phyloP scores from a whole-genome alignment of 2,113 vertebrate species.

The Seriola quinqueradiata region DNA sequence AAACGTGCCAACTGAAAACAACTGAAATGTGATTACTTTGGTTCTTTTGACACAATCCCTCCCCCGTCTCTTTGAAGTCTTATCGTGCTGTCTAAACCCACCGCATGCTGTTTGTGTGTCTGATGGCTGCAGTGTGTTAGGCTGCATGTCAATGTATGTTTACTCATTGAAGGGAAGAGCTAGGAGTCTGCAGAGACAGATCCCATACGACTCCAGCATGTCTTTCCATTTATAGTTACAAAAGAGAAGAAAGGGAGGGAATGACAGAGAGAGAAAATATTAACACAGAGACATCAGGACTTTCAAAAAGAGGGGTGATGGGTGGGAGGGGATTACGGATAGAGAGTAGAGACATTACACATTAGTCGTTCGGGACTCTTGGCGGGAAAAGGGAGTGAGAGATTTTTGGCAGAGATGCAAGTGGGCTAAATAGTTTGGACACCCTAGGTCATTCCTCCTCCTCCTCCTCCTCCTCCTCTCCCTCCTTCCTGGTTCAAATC shows the following conservation, averaged over 20 bases:
- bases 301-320: slow-evolving; percentile 20
- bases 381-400: slow-evolving; percentile 58
- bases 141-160: slow-evolving; percentile 24
- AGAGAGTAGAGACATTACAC: slow-evolving; percentile 52
- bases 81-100: slow-evolving; percentile 18
- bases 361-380: slow-evolving; percentile 83
- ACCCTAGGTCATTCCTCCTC: slow-evolving; percentile 58
- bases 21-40: background rate
- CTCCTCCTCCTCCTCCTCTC: slow-evolving; percentile 27
- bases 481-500: slow-evolving; percentile 41
- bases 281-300: background rate
- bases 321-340: background rate
- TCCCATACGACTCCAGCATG: background rate
- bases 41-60: slow-evolving; percentile 9
- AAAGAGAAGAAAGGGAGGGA: slow-evolving; percentile 18
- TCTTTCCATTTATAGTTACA: slow-evolving; percentile 62
- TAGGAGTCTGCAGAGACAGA: background rate
- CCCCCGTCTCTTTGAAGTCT: slow-evolving; percentile 9
- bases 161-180: slow-evolving; percentile 29
- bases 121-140: background rate
- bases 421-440: slow-evolving; percentile 81
- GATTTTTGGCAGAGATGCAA: slow-evolving; percentile 80
- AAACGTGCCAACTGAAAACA: slow-evolving; percentile 7
- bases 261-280: slow-evolving; percentile 11
- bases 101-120: slow-evolving; percentile 10